These are phyloP conservation scores for Mesoclemmys tuberculata DNA, from an alignment of 2,113 vertebrate genomes.

Conservation along the genomic window DNA sequence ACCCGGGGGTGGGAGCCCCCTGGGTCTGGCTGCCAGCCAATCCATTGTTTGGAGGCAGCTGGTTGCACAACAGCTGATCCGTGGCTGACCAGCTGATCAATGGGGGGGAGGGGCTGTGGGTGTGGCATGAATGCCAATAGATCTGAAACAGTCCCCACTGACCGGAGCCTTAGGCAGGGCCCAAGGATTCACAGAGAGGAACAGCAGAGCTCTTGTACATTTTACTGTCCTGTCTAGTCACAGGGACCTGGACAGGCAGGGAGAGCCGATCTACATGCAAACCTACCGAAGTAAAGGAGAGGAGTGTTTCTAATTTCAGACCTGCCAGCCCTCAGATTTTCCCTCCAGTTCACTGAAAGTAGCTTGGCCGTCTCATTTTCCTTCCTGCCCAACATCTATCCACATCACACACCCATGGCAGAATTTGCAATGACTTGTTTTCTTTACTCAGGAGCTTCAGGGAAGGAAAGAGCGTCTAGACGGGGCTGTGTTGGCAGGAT, in stretches of 20 bases:
- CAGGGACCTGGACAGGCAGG: neutral
- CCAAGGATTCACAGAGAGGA: neutral
- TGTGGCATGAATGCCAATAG: too few species aligned
- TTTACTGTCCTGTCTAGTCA: neutral
- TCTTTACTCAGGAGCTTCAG: neutral
- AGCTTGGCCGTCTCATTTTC: neutral
- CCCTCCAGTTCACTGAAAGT: neutral
- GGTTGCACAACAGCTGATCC: too few species aligned
- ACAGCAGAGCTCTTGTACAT: neutral
- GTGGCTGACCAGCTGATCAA: too few species aligned
- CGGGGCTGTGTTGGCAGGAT: neutral
- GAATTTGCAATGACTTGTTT: constrained; percentile 11
- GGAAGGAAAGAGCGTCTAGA: neutral
- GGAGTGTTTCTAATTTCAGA: neutral
- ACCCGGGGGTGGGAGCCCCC: too few species aligned
- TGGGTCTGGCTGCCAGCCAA: too few species aligned
- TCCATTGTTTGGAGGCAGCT: too few species aligned
- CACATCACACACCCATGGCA: constrained; percentile 32
- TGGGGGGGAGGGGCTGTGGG: too few species aligned
- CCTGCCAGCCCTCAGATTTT: neutral
- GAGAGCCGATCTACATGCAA: neutral
- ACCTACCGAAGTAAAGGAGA: neutral
- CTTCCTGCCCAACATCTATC: constrained; percentile 54
- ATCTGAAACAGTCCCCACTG: rapidly evolving
- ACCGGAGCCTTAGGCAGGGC: neutral